A percentile compares a stretch with the other conserved stretches of the same genome.
phyloP scores from a whole-genome alignment of 2,797 vertebrate genomes.

The Sebastes minor region DNA sequence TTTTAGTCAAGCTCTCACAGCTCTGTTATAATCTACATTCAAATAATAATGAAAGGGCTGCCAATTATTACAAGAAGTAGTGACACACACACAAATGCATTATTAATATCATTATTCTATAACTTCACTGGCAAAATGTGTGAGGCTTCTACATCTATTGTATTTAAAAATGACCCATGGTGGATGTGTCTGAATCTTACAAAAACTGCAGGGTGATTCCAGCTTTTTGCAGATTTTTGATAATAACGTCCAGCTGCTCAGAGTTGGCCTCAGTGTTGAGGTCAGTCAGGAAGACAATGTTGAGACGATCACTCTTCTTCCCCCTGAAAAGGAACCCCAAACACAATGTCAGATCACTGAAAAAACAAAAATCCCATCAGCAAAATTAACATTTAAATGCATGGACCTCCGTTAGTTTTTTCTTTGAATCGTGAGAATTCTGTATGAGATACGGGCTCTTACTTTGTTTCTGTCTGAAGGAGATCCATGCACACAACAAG shows the following conservation, averaged over 20 bases:
- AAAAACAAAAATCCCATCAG: neutral
- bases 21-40: neutral
- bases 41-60: neutral
- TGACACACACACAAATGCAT: neutral
- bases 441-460: slow-evolving; percentile 65
- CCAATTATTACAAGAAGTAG: neutral
- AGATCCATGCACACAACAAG: slow-evolving; percentile 97
- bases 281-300: slow-evolving; percentile 91
- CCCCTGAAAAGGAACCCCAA: slow-evolving; percentile 79
- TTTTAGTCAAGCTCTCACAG: neutral
- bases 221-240: slow-evolving; percentile 87
- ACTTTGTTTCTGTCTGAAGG: slow-evolving; percentile 90
- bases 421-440: neutral
- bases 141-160: neutral
- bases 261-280: slow-evolving; percentile 85
- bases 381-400: neutral
- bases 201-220: slow-evolving; percentile 93
- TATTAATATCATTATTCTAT: neutral
- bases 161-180: neutral
- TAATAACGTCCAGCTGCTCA: slow-evolving; percentile 90
- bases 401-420: neutral
- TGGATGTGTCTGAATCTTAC: slow-evolving; percentile 78
- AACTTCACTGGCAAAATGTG: neutral
- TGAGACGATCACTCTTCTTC: slow-evolving; percentile 89
- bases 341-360: neutral